Base-by-base conservation (phyloP, 2,888 invertebrate genomes). In the Cantharis rustica region DNA sequence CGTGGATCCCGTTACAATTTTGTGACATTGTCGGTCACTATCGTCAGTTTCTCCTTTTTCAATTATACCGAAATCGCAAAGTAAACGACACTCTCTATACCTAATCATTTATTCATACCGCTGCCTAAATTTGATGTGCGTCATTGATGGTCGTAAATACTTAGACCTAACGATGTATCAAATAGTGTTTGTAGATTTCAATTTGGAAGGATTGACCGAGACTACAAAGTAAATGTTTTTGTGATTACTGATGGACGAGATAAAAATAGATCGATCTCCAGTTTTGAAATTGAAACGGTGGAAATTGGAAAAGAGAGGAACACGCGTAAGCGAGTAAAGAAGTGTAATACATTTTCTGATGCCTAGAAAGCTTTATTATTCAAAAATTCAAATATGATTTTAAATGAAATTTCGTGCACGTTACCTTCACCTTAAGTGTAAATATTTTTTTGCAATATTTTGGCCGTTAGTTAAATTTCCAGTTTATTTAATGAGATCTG, bases 1-100 rank as follows among this genome's bases (percentile, higher is more conserved):
- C 90, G 90, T 89, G 90, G 88, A 90, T 90, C 89, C 90, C 90
- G 90, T 90, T 89, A 90, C 90, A 90, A 90, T 90, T 90, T 90
- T 90, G 77, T 82, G 82, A 80, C 82, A 79, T 79, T 79, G 82
- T 78, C 80, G 81, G 82, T 79, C 82, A 82, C 79, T 80, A 75
- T 78, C 82, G 80, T 81, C 81, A 64, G 16, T 64, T 16, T 13
- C 79, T 75, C 81, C 81, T 81, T 84, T 84, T 84, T 84, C 84
- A 84, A 84, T 84, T 84, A 84, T 75, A 77, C 77, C 77, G 72
- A 75, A 72, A 73, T 75, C 77, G 73, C 73, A 76, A 75, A 77
- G 73, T 75, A 77, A 75, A 20, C 20, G 20, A 64, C 64, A 20
- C 10, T n/a, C 16, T 20, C 16, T 20, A 20, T 64, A 20, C 47